Percentiles rank a stretch among this genome's conserved stretches.
These are phyloP conservation scores for Decapterus maruadsi DNA, from an alignment of 2,797 vertebrate species.

Conservation along the genomic window DNA sequence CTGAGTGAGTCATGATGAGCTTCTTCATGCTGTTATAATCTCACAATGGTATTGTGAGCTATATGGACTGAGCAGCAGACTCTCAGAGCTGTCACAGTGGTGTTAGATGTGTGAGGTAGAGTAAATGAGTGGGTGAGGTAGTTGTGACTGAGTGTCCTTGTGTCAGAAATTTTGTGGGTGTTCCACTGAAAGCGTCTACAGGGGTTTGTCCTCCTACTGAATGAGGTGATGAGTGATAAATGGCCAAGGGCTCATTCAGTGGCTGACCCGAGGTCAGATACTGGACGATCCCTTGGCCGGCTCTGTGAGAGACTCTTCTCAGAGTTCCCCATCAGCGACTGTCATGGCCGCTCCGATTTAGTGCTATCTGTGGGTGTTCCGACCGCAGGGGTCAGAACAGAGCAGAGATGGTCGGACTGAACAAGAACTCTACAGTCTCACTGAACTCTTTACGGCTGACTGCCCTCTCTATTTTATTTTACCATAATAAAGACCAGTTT, in stretches of 20 bases:
- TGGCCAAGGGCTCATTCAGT: conserved; percentile 26
- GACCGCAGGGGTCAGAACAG: conserved; percentile 47
- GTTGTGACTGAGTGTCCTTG: conserved; percentile 19
- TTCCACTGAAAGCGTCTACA: conserved; percentile 37
- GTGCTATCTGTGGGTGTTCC: conserved; percentile 68
- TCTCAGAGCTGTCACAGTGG: conserved; percentile 16
- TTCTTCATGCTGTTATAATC: background rate
- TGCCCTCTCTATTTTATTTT: conserved; percentile 1
- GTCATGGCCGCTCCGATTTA: conserved; percentile 62
- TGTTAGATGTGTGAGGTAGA: background rate
- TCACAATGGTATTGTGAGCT: background rate
- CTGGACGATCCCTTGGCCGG: conserved; percentile 36
- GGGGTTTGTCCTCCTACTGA: conserved; percentile 56
- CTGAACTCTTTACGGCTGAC: background rate
- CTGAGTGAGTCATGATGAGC: conserved; percentile 38
- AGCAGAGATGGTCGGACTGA: conserved; percentile 37
- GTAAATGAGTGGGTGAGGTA: conserved; percentile 17
- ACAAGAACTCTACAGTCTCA: conserved; percentile 66
- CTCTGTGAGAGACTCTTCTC: conserved; percentile 37
- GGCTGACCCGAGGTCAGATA: conserved; percentile 53
- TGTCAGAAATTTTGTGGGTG: conserved; percentile 32
- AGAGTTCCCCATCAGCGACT: conserved; percentile 22
- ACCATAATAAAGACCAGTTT: conserved; percentile 15
- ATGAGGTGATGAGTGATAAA: conserved; percentile 53
- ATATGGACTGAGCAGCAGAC: background rate